A percentile compares a stretch with the other conserved stretches of the same genome.
Conservation (phyloP, 2,888 invertebrate species). For the Drosophila subsilvestris region DNA sequence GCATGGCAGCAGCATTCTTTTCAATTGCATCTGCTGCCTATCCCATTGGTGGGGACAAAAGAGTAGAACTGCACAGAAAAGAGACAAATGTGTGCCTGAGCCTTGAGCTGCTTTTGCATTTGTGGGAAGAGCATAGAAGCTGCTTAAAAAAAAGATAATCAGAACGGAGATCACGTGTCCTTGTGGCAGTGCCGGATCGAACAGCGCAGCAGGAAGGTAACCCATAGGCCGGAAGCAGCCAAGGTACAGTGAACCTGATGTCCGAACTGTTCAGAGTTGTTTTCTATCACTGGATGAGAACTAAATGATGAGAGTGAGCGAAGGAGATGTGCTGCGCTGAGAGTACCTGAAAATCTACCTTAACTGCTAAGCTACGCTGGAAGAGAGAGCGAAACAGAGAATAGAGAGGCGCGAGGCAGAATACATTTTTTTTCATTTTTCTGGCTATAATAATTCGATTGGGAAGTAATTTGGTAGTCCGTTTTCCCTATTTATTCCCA, state of each 20-base stretch:
- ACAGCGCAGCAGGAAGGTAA: neutral
- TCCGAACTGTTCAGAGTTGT: too few species aligned
- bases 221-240: too few species aligned
- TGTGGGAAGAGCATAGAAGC: neutral
- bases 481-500: too few species aligned
- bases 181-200: neutral
- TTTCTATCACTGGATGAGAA: too few species aligned
- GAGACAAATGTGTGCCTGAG: neutral
- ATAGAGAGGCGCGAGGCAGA: too few species aligned
- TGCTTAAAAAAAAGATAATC: neutral
- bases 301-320: too few species aligned
- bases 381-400: neutral
- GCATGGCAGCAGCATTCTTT: constrained; percentile 20
- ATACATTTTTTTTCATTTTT: too few species aligned
- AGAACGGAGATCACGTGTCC: neutral
- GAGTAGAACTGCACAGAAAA: neutral
- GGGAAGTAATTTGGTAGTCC: too few species aligned
- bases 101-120: neutral
- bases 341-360: neutral
- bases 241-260: too few species aligned
- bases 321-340: neutral
- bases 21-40: constrained; percentile 1
- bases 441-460: too few species aligned
- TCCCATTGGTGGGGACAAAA: neutral
- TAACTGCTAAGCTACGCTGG: neutral